Evolutionary conservation across 2,888 invertebrate genomes (phyloP), one percentile per base, ranked within the genome.

Genomic region (Catocala fraxini): DNA sequence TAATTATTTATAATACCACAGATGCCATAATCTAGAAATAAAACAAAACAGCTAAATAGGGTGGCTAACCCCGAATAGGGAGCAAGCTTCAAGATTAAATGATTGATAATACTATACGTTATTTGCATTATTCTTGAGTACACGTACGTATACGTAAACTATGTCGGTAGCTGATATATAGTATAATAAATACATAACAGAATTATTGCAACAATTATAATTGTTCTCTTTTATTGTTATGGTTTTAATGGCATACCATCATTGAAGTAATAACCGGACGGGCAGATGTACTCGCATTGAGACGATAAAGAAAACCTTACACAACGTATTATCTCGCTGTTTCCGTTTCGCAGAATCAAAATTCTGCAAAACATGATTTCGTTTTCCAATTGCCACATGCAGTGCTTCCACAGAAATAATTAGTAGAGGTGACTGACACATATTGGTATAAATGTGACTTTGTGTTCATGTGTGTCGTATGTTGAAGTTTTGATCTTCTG

Each of bases 291-390:
- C 55, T 51, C 51, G 46, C 49, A 61, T 73, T 56, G 59, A 67
- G 60, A 59, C 49, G 41, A 57, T 63, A 51, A 63, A 75, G 53
- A 62, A 69, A 75, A 63, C 59, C 69, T 78, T 78, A 68, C 75
- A 71, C 73, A 73, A 80, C 62, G 56, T 62, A 66, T 68, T 65
- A 79, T 79, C 73, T 72, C 72, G 55, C 39, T 7, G 72, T 74
- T 83, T 84, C 79, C 75, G 76, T 81, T 84, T 81, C 77, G 60
- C 65, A 77, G 81, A 84, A 81, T 61, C 59, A 61, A 58, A 63
- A 66, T 62, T 63, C 59, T 35, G 65, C 70, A 63, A 67, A 64
- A 70, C 66, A 72, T 69, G 52, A 72, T 70, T 67, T 64, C 33
- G 75, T 62, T 70, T 79, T 72, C 65, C 72, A 75, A 57, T 66